Conservation (phyloP, 2,888 invertebrate genomes). For the Mythimna lalbum region DNA sequence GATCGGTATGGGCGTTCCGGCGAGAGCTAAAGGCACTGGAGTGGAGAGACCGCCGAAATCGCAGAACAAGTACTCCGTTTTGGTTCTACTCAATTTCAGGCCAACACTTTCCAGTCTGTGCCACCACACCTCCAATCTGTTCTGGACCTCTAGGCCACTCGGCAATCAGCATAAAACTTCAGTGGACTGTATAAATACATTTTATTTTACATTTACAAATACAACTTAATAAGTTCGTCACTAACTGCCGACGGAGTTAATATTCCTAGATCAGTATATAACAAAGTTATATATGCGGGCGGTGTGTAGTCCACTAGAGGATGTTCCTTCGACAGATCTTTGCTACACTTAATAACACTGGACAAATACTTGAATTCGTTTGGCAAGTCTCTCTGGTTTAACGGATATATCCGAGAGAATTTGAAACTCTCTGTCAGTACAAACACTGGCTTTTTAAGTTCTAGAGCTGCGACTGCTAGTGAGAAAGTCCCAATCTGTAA, state of each 20-base stretch:
- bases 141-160: too few relatives aligned
- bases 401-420: constrained; percentile 97
- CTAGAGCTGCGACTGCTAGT: constrained; percentile 95
- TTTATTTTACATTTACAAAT: constrained; percentile 93
- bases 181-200: constrained; percentile 25
- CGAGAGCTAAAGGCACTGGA: too few relatives aligned
- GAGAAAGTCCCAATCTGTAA: constrained; percentile 93
- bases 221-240: constrained; percentile 99
- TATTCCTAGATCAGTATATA: constrained; percentile 99
- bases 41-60: too few relatives aligned
- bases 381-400: constrained; percentile 97
- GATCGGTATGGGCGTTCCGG: too few relatives aligned
- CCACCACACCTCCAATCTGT: too few relatives aligned
- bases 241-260: constrained; percentile 99
- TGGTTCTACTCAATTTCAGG: too few relatives aligned
- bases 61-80: too few relatives aligned
- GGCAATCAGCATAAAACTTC: too few relatives aligned
- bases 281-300: constrained; percentile 96
- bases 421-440: constrained; percentile 99
- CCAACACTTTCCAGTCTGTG: too few relatives aligned
- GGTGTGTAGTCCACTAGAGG: constrained; percentile 99
- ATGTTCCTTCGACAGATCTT: constrained; percentile 92
- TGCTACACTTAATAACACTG: constrained; percentile 86
- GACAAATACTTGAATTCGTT: constrained; percentile 94
- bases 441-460: constrained; percentile 98